Evolutionary conservation across 2,888 invertebrate species (phyloP).

Genomic region (Platycnemis pennipes): DNA sequence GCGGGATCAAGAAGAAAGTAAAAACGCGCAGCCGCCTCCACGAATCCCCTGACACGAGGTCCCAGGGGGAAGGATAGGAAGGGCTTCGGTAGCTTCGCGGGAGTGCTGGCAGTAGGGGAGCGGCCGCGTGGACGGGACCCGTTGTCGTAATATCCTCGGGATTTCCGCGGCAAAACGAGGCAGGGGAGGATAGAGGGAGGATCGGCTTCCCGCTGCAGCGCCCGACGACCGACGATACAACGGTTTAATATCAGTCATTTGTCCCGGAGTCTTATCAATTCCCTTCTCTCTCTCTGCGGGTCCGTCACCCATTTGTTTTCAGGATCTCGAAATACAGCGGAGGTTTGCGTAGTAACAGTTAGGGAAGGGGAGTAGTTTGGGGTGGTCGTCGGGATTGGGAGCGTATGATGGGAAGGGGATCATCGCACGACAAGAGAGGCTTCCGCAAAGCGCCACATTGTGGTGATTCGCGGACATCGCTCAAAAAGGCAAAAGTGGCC

Average conservation of each 20-base stretch:
- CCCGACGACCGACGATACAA: background rate
- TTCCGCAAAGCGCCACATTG: background rate
- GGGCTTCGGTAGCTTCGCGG: background rate
- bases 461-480: background rate
- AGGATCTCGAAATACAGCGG: background rate
- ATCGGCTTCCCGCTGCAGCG: background rate
- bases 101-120: no score
- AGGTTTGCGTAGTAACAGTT: background rate
- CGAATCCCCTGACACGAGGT: no score
- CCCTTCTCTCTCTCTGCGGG: background rate
- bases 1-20: background rate
- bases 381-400: background rate
- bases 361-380: background rate
- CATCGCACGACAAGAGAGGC: background rate
- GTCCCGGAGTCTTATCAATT: constrained; percentile 48
- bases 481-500: background rate
- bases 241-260: constrained; percentile 53
- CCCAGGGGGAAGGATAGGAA: background rate
- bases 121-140: background rate
- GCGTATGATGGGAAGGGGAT: background rate
- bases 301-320: constrained; percentile 17
- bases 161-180: constrained; percentile 8
- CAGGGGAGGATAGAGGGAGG: background rate
- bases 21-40: background rate
- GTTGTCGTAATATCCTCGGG: constrained; percentile 7